Evolutionary conservation across 2,888 invertebrate genomes (phyloP), one percentile per base, ranked within the genome.

Genomic region (Plebejus argus): DNA sequence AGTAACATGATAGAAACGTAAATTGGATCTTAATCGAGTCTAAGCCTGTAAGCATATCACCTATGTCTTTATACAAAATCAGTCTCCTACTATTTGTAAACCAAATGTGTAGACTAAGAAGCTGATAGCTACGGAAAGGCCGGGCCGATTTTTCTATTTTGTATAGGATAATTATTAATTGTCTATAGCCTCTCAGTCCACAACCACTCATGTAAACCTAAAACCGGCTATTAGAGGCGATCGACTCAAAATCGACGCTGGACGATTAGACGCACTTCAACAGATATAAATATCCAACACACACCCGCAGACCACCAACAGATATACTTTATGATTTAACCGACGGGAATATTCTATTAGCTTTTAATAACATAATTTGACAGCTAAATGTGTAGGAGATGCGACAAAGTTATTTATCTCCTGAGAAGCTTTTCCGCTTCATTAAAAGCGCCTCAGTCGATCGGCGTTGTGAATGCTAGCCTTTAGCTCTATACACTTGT

Each of bases 41-140:
- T 87, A 89, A 89, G 86, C 85, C 87, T 88, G 90, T 91, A 89
- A 89, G 88, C 89, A 89, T 90, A 90, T 90, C 88, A 90, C 90
- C 45, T 89, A 89, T 87, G 85, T 87, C 85, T 87, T 88, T 89
- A 88, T 91, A 92, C 90, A 93, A 93, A 92, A 92, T 94, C 93
- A 94, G 93, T 93, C 93, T 93, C 93, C 92, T 91, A 92, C 91
- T 90, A 91, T 92, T 92, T 91, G 91, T 91, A 90, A 89, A 87
- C 85, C 87, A 88, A 86, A 87, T 84, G 83, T 86, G 82, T 66
- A 82, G 84, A 85, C 80, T 80, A 81, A 78, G 86, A 87, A 87
- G 83, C 83, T 85, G 86, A 84, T 83, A 85, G 82, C 28, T 79
- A 76, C 81, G 82, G 80, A 80, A 79, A 61, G 75, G 15, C 23